Evolutionary conservation across 30 jellyfish, hydroid and myxozoan genomes (phyloP).

Genomic region (Hydractinia symbiolongicarpus): DNA sequence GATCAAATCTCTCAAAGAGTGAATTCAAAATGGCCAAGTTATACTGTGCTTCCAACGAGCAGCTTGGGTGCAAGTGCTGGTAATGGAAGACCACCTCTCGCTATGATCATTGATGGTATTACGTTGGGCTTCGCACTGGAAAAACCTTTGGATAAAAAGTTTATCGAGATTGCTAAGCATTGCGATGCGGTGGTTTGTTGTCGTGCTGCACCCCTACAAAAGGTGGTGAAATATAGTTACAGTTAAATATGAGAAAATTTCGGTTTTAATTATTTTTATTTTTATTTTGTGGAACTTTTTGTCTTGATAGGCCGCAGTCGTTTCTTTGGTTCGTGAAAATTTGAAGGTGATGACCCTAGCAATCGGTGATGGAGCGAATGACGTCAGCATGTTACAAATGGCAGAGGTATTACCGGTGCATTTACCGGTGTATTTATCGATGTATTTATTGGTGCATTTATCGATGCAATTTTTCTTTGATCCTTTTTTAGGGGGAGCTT

Average conservation of each 20-base stretch:
- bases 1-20: conserved; percentile 48
- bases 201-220: conserved; percentile 95
- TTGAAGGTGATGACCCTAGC: conserved; percentile 80
- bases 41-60: conserved; percentile 29
- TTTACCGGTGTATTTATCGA: background rate
- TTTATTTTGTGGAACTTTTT: background rate
- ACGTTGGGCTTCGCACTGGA: conserved; percentile 73
- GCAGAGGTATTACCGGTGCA: conserved; percentile 49
- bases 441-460: no score
- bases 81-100: conserved; percentile 48
- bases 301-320: conserved; percentile 70
- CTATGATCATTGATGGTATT: conserved; percentile 73
- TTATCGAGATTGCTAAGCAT: conserved; percentile 60
- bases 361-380: conserved; percentile 99
- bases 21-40: background rate
- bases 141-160: conserved; percentile 64
- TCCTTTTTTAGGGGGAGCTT: background rate
- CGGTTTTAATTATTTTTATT: background rate
- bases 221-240: conserved; percentile 26
- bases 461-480: background rate
- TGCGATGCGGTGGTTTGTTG: conserved; percentile 87
- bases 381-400: conserved; percentile 92
- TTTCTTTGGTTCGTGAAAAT: conserved; percentile 67
- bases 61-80: background rate
- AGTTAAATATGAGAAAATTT: background rate